phyloP scores from a whole-genome alignment of 2,797 vertebrate genomes.

The Xenentodon cancila region DNA sequence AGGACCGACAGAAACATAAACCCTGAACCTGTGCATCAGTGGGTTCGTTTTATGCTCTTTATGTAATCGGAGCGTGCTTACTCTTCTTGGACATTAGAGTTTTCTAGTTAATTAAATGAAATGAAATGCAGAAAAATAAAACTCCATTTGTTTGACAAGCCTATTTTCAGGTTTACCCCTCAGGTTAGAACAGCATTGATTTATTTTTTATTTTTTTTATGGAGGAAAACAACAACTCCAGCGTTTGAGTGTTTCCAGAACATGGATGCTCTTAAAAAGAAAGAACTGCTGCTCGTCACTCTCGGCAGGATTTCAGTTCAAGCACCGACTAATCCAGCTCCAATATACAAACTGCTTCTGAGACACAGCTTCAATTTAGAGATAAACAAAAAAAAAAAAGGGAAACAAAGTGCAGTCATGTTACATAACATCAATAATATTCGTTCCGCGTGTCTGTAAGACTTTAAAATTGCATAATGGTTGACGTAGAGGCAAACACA shows the following conservation, averaged over 20 bases:
- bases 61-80: slow-evolving; percentile 31
- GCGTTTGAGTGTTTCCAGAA: slow-evolving; percentile 6
- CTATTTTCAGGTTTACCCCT: slow-evolving; percentile 52
- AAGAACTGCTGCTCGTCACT: slow-evolving; percentile 19
- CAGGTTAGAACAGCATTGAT: slow-evolving; percentile 53
- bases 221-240: slow-evolving; percentile 27
- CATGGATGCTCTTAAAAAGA: slow-evolving; percentile 1
- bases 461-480: not conserved
- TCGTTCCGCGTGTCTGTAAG: slow-evolving; percentile 1
- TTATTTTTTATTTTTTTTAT: too few relatives aligned
- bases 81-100: slow-evolving; percentile 24
- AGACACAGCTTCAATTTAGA: slow-evolving; percentile 27
- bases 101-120: slow-evolving; percentile 47
- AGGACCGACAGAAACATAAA: slow-evolving; percentile 24
- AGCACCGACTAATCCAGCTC: slow-evolving; percentile 22
- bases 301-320: slow-evolving; percentile 34
- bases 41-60: slow-evolving; percentile 25
- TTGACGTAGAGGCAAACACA: too few relatives aligned
- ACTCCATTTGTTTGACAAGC: slow-evolving; percentile 24
- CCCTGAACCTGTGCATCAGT: slow-evolving; percentile 6
- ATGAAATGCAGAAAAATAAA: slow-evolving; percentile 11
- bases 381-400: slow-evolving; percentile 10
- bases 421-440: slow-evolving; percentile 36
- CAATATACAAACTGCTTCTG: slow-evolving; percentile 16
- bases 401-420: slow-evolving; percentile 8